A percentile compares a stretch with the other conserved stretches of the same genome.
These are phyloP conservation scores for Emydura subglobosa DNA, from an alignment of 2,113 vertebrate species.

Conservation along the genomic window DNA sequence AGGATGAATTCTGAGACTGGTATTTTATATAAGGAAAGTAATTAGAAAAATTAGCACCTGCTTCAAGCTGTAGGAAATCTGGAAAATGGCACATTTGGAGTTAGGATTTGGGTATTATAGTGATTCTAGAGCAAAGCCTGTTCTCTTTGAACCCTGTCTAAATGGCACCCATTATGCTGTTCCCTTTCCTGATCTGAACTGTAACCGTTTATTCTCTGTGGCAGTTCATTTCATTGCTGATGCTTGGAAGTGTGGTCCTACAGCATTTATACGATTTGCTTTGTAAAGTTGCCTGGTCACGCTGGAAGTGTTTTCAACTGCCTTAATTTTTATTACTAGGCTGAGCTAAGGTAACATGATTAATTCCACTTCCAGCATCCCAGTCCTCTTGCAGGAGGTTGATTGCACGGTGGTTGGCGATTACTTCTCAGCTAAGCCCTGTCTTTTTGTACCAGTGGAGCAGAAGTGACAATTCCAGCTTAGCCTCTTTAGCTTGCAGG, in stretches of 20 bases:
- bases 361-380: neutral
- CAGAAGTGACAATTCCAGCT: conserved; percentile 26
- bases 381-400: neutral
- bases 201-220: neutral
- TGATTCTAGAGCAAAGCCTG: neutral
- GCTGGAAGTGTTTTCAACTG: neutral
- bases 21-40: neutral
- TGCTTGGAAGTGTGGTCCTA: neutral
- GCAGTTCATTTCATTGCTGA: neutral
- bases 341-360: conserved; percentile 37
- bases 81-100: neutral
- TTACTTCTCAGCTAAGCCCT: neutral
- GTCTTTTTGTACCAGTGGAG: neutral
- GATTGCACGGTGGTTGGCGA: neutral
- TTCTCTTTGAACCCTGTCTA: neutral
- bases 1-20: neutral
- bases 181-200: neutral
- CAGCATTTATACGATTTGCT: neutral
- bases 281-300: neutral
- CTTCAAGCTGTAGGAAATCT: neutral
- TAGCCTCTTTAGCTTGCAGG: neutral
- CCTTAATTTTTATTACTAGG: neutral
- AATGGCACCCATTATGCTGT: neutral
- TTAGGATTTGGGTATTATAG: neutral
- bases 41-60: neutral